Base-by-base conservation (phyloP, 2,797 vertebrate species). In the Petrocephalus schoutedeni region DNA sequence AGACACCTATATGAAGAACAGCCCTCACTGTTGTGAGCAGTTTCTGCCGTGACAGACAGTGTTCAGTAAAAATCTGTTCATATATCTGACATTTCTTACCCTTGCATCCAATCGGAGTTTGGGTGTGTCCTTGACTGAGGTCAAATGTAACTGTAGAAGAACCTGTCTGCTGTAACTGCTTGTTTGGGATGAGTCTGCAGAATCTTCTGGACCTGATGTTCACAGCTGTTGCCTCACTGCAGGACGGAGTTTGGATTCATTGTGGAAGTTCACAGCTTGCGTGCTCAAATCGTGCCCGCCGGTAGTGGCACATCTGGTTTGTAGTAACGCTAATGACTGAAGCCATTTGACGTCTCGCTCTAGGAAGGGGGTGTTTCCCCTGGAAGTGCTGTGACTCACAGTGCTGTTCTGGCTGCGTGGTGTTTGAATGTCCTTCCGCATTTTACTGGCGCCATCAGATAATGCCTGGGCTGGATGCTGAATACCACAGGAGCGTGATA, bases 181-280 rank as follows among this genome's bases (percentile, higher is more conserved):
- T 77, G 71, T 36, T 77, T 77, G 71, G 23, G 71, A 77, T 77
- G 71, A 77, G 71, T 77, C 71, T 77, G 71, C 71, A 45, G 71
- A 77, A 77, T 77, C 71, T 77, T 45, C 36, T 45, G 71, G 71
- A 77, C 32, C 71, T 41, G 36, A n/a, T 45, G 32, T 45, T 19
- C 36, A 45, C 36, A 77, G 71, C 71, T 77, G 71, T n/a, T 32
- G 2, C 71, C 71, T 16, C 71, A 36, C 36, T n/a, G 4, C 71
- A 77, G 71, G 71, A 41, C 19, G 4, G 14, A n/a, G 36, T 77
- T 77, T 77, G 67, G 12, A 74, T 32, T 74, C 14, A 5, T 19
- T 32, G 67, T 16, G 61, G 61, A 67, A 67, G 61, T 67, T 64
- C 64, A 4, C 23, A 67, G 64, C 64, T 32, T 67, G 23, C 28